Conservation (phyloP, 2,113 vertebrate species). For the Catharus bicknelli region DNA sequence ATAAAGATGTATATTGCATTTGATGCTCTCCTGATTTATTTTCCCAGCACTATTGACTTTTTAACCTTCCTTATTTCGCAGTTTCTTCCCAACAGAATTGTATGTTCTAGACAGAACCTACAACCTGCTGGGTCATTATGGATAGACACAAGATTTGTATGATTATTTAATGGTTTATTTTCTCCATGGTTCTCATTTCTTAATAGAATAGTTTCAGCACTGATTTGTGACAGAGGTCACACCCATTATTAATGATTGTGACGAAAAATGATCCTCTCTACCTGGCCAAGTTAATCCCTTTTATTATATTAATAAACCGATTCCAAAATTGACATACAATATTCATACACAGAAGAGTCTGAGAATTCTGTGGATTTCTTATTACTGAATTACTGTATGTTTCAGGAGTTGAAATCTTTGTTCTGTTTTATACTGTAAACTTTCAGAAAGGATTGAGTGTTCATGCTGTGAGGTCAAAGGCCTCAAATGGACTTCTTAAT, state of each 20-base stretch:
- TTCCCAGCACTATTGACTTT: background rate
- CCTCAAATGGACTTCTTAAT: background rate
- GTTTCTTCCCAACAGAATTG: background rate
- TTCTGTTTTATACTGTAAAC: background rate
- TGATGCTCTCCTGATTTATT: background rate
- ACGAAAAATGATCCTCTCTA: background rate
- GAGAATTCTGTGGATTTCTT: background rate
- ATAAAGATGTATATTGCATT: background rate
- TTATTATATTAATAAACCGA: background rate
- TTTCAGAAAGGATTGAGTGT: background rate
- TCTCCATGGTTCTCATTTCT: background rate
- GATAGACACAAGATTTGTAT: background rate
- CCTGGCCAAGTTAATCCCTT: accelerated
- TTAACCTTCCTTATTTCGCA: background rate
- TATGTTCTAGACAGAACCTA: background rate
- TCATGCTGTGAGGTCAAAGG: background rate
- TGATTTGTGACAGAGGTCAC: background rate
- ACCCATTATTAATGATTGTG: accelerated
- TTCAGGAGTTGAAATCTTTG: background rate
- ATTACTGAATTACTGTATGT: background rate
- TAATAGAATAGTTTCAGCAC: background rate
- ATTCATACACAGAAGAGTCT: too few species aligned
- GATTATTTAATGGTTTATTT: background rate
- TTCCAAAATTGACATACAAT: background rate
- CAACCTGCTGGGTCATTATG: background rate